phyloP scores from a whole-genome alignment of 2,797 vertebrate species.

The Lerista edwardsae region DNA sequence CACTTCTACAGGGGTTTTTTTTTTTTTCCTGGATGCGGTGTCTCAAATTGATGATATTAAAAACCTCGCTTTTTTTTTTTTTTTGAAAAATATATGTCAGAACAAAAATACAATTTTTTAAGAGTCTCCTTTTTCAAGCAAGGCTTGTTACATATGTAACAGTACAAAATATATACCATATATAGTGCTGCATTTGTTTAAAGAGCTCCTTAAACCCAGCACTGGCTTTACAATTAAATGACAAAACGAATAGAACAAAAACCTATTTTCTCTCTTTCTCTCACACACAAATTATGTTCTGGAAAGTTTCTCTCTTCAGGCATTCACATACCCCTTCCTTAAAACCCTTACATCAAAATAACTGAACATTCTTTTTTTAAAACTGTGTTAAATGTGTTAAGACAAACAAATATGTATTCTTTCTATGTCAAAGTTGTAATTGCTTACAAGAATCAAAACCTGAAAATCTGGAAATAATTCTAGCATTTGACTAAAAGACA shows the following conservation, averaged over 20 bases:
- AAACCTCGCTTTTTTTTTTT: no score
- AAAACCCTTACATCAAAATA: not conserved
- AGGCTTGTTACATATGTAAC: not conserved
- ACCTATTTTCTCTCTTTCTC: not conserved
- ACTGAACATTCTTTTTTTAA: not conserved
- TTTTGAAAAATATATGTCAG: no score
- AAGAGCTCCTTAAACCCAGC: not conserved
- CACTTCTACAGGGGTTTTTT: not conserved
- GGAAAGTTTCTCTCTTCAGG: not conserved
- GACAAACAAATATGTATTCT: not conserved
- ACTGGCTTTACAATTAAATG: not conserved
- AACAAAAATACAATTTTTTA: not conserved
- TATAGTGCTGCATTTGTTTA: not conserved
- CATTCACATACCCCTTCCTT: not conserved
- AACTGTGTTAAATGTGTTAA: not conserved
- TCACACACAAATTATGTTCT: not conserved
- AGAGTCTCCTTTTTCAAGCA: not conserved
- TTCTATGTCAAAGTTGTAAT: slow-evolving; percentile 8
- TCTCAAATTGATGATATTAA: no score
- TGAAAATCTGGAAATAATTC: slow-evolving; percentile 80
- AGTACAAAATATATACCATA: not conserved
- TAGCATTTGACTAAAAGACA: slow-evolving; percentile 75
- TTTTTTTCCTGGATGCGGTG: not conserved
- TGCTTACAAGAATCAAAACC: slow-evolving; percentile 65
- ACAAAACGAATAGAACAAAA: not conserved